A percentile compares a stretch with the other conserved stretches of the same genome.
phyloP scores from a whole-genome alignment of 2,113 vertebrate genomes.

The Poeciliopsis prolifica region DNA sequence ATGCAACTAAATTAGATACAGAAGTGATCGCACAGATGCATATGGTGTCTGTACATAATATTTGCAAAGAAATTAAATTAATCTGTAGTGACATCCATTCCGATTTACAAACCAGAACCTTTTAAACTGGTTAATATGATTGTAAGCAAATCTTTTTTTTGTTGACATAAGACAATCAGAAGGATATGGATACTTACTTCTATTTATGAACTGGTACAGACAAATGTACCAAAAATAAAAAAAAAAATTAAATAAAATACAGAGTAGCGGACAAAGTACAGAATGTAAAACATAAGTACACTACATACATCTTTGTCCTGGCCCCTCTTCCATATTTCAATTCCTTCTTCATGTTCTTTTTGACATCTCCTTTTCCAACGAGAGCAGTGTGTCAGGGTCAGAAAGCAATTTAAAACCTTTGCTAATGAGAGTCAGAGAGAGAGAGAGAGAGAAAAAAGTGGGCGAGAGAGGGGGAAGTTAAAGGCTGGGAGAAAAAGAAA shows the following conservation, averaged over 20 bases:
- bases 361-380: constrained; percentile 84
- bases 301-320: constrained; percentile 25
- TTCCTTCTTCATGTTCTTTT: constrained; percentile 67
- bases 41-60: constrained; percentile 8
- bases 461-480: constrained; percentile 60
- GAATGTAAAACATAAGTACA: constrained; percentile 6
- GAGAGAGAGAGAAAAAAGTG: constrained; percentile 60
- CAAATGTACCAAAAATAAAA: neutral
- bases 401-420: constrained; percentile 90
- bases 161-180: neutral
- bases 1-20: constrained; percentile 72
- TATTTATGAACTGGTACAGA: neutral
- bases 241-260: neutral
- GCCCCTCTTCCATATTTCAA: constrained; percentile 31
- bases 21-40: constrained; percentile 19
- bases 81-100: constrained; percentile 15
- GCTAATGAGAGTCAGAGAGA: constrained; percentile 76
- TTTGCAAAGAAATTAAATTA: constrained; percentile 13
- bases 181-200: neutral
- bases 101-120: neutral
- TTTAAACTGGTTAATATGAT: neutral
- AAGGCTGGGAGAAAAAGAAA: constrained; percentile 68
- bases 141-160: neutral
- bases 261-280: neutral
- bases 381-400: constrained; percentile 84